Evolutionary conservation across 2,888 invertebrate genomes (phyloP).

Genomic region (Eristalis tenax): DNA sequence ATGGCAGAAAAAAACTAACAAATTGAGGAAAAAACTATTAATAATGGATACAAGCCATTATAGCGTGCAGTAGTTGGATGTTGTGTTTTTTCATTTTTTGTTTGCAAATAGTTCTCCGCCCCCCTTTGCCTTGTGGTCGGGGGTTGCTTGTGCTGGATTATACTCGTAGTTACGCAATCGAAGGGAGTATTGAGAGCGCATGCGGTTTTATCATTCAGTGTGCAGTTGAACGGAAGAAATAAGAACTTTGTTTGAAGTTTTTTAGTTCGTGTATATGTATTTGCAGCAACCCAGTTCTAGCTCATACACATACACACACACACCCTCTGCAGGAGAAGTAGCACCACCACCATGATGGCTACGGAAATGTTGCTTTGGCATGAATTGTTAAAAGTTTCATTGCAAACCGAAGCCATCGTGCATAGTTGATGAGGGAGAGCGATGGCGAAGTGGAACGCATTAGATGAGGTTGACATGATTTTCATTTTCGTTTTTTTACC

Average conservation of each 20-base stretch:
- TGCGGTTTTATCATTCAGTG: constrained; percentile 40
- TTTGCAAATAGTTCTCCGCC: background rate
- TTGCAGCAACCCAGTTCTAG: background rate
- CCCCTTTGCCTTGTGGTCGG: background rate
- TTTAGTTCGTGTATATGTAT: background rate
- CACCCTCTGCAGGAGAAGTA: background rate
- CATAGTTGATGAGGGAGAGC: background rate
- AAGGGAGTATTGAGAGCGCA: constrained; percentile 36
- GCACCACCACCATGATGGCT: background rate
- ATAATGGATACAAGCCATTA: constrained; percentile 12
- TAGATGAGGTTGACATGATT: background rate
- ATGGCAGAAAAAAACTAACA: background rate
- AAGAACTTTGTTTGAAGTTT: constrained; percentile 1
- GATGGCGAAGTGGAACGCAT: background rate
- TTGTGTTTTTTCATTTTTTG: background rate
- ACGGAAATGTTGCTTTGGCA: background rate
- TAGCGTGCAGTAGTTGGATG: constrained; percentile 9
- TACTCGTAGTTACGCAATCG: constrained; percentile 8
- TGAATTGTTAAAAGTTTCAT: background rate
- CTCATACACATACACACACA: background rate
- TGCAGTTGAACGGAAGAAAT: constrained; percentile 12
- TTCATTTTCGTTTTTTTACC: background rate
- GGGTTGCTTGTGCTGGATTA: background rate
- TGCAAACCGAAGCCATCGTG: background rate
- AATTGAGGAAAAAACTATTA: constrained; percentile 7